Base-by-base conservation (phyloP, 1,140 invertebrate genomes). In the Papilio xuthus region DNA sequence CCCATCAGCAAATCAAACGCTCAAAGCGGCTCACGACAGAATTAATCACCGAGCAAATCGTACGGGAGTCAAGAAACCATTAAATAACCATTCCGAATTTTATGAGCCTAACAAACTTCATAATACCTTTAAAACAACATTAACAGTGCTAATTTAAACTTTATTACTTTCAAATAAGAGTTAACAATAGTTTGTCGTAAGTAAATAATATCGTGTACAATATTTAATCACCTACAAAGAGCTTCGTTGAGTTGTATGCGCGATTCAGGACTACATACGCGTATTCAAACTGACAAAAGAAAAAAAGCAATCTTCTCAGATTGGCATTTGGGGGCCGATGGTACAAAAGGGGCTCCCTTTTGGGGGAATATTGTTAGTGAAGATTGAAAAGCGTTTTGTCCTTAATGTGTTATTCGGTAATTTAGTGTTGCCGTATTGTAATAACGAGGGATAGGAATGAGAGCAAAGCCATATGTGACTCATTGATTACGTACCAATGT, bases 261-360 rank as follows among this genome's bases (percentile, higher is more conserved):
- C 82, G 37, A 82, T 85, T 87, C 83, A 86, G 83, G 84, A 82
- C 86, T 86, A 90, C 90, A 93, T 92, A 87, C 89, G 87, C 83
- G 89, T 91, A 93, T 93, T 93, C 88, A 93, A 92, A 93, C 88
- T 88, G 86, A 93, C 92, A 93, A 93, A 93, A 91, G 92, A 92
- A 92, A 93, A 93, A 93, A 93, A 93, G 90, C 90, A 93, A 93
- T 93, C 92, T 92, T 85, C 83, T 76, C 85, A 92, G 89, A 92
- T 92, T 92, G 90, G 90, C 90, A 92, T 91, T 92, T 91, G 89
- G 89, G 89, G 88, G 87, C 80, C 83, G 85, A 18, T 73, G 79
- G 79, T 80, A 89, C 87, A 91, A 93, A 92, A 90, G 88, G 84
- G 85, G 82, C 85, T 84, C 86, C 86, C 87, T 89, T 92, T 91